Evolutionary conservation across 2,888 invertebrate species (phyloP).

Genomic region (Cheilosia grossa): DNA sequence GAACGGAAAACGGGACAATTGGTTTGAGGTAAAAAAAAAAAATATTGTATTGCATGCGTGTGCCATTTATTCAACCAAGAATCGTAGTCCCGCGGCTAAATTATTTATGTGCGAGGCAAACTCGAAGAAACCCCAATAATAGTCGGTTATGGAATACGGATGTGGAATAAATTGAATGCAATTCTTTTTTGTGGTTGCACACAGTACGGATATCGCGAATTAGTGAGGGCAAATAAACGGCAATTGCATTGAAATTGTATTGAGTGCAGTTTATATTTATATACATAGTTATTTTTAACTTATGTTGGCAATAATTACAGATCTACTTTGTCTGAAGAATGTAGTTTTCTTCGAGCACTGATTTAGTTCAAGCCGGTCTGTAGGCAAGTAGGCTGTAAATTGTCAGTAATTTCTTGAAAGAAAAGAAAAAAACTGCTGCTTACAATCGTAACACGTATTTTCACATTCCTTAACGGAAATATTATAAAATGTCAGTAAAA

Average conservation of each 20-base stretch:
- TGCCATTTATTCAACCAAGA: conserved; percentile 17
- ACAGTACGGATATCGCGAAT: conserved; percentile 6
- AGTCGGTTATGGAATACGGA: conserved; percentile 30
- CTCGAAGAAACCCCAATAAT: conserved; percentile 57
- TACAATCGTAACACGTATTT: too few species aligned
- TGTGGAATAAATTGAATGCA: conserved; percentile 56
- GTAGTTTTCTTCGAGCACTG: too few species aligned
- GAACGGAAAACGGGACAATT: not conserved
- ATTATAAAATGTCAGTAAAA: too few species aligned
- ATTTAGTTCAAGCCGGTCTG: too few species aligned
- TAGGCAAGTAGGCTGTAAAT: too few species aligned
- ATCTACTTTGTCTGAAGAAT: too few species aligned
- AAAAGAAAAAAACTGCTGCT: too few species aligned
- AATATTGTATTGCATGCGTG: conserved; percentile 8
- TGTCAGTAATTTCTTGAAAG: too few species aligned
- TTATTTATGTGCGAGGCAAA: conserved; percentile 31
- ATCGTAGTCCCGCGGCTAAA: conserved; percentile 23
- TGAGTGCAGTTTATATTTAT: not conserved
- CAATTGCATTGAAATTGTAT: conserved; percentile 29
- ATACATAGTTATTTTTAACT: too few species aligned
- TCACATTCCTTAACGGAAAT: too few species aligned
- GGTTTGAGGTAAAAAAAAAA: not conserved
- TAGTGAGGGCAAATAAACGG: conserved; percentile 21
- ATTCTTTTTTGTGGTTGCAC: conserved; percentile 40
- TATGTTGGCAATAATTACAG: too few species aligned